These are phyloP conservation scores for Catocala nupta DNA, from an alignment of 2,888 invertebrate genomes.

Conservation along the genomic window DNA sequence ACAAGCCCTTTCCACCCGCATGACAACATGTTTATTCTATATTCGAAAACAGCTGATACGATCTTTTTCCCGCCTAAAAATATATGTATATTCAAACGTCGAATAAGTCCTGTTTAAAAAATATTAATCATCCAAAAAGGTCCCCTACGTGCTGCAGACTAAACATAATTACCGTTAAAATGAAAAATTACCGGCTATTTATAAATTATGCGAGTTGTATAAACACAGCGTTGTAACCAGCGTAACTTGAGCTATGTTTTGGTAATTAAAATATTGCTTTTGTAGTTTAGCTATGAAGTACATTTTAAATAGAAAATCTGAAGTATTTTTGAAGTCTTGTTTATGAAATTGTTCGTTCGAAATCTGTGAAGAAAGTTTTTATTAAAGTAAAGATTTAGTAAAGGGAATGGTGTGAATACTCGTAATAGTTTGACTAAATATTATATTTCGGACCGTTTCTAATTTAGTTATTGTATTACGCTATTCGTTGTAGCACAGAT, in stretches of 20 bases:
- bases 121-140: slow-evolving; percentile 34
- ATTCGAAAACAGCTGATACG: slow-evolving; percentile 12
- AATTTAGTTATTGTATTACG: too few relatives aligned
- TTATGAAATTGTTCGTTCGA: slow-evolving; percentile 1
- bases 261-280: slow-evolving; percentile 21
- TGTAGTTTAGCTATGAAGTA: slow-evolving; percentile 10
- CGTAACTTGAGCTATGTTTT: slow-evolving; percentile 26
- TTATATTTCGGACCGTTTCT: too few relatives aligned
- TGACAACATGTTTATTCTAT: background rate
- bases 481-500: too few relatives aligned
- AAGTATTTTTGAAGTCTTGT: slow-evolving; percentile 3
- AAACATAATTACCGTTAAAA: slow-evolving; percentile 65
- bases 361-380: background rate
- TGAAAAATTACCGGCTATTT: slow-evolving; percentile 54
- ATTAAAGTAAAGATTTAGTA: background rate
- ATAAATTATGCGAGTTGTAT: slow-evolving; percentile 54
- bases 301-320: slow-evolving; percentile 1
- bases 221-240: slow-evolving; percentile 54
- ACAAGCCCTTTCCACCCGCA: background rate
- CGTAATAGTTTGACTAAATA: too few relatives aligned
- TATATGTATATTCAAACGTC: slow-evolving; percentile 20
- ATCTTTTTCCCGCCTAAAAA: background rate
- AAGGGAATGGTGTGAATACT: too few relatives aligned
- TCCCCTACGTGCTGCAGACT: slow-evolving; percentile 55
- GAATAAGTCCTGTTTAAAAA: slow-evolving; percentile 11